Conservation (phyloP, 2,797 vertebrate genomes). For the Glyptemys insculpta region DNA sequence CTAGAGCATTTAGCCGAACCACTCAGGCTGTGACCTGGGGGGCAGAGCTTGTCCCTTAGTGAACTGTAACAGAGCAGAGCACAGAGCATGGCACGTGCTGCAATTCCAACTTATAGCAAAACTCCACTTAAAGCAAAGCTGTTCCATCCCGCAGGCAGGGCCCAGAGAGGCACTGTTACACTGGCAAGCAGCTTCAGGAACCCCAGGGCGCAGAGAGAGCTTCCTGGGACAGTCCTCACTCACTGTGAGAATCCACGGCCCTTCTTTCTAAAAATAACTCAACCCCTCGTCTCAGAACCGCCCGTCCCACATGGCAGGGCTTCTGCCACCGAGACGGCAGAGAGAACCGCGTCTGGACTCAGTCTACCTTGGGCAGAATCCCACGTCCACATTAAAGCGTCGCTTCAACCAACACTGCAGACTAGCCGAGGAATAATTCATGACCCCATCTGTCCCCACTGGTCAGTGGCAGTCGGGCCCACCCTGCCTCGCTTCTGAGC, state of each 20-base stretch:
- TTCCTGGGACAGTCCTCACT: not conserved
- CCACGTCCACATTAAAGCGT: slow-evolving; percentile 42
- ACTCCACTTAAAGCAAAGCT: not conserved
- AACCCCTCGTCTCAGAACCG: slow-evolving; percentile 18
- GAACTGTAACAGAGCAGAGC: too few relatives aligned
- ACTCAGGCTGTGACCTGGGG: not conserved
- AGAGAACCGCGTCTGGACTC: slow-evolving; percentile 52
- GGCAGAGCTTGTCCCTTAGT: too few relatives aligned
- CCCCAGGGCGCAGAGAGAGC: not conserved
- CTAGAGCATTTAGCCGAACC: not conserved
- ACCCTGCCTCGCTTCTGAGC: not conserved
- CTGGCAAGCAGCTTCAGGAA: not conserved
- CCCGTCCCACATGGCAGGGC: slow-evolving; percentile 26
- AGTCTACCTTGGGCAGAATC: not conserved
- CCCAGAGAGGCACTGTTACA: not conserved
- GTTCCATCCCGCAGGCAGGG: rapidly evolving
- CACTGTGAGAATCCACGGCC: not conserved
- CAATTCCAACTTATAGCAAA: not conserved
- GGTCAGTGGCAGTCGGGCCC: slow-evolving; percentile 11
- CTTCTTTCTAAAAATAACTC: slow-evolving; percentile 18
- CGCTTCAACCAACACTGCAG: not conserved
- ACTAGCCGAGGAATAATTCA: not conserved
- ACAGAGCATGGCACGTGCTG: not conserved
- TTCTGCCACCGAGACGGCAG: slow-evolving; percentile 36
- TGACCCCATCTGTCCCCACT: not conserved